Conservation (phyloP, 2,113 vertebrate species). For the Corythornis madagascariensis region DNA sequence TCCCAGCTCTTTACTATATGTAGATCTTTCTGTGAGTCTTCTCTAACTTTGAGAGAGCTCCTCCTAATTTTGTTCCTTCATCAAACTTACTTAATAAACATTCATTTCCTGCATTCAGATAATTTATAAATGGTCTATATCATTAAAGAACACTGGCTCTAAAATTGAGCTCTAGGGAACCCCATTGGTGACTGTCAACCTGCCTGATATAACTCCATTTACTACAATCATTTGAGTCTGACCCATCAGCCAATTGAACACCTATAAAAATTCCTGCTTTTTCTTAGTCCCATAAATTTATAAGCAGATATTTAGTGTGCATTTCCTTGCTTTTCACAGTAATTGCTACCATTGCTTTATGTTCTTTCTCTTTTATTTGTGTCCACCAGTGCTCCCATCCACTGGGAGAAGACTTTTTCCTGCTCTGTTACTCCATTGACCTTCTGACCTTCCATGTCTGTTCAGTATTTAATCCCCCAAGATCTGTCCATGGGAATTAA, state of each 20-base stretch:
- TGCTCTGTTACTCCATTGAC: background rate
- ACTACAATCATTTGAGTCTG: background rate
- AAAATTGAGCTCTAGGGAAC: background rate
- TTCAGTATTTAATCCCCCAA: background rate
- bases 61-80: background rate
- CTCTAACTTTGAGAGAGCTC: background rate
- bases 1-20: background rate
- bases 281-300: background rate
- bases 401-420: background rate
- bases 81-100: background rate
- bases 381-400: background rate
- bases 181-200: accelerated
- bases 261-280: background rate
- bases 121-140: background rate
- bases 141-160: background rate
- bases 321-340: background rate
- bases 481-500: background rate
- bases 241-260: background rate
- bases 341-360: background rate
- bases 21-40: background rate
- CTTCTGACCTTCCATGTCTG: background rate
- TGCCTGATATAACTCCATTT: background rate
- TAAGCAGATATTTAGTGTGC: background rate
- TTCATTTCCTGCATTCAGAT: background rate
- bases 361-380: background rate